Conservation (phyloP, 2,888 invertebrate species). For the Willowsia nigromaculata region DNA sequence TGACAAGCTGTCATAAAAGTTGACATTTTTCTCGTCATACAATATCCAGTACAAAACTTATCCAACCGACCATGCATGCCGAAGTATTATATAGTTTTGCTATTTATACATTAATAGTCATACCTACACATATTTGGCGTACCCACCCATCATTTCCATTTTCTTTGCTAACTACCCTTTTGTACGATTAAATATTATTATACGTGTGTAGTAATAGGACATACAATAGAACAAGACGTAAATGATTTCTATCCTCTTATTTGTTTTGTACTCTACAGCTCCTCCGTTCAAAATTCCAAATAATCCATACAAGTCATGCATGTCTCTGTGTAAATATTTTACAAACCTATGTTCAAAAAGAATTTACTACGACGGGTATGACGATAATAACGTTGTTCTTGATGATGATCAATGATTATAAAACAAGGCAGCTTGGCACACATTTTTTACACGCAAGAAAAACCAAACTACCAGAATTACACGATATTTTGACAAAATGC, state of each 20-base stretch:
- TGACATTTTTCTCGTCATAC: slow-evolving; percentile 68
- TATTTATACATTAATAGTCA: not conserved
- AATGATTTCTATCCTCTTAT: slow-evolving; percentile 7
- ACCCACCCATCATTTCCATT: slow-evolving; percentile 14
- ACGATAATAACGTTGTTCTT: not conserved
- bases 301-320: not conserved
- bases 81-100: not conserved
- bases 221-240: slow-evolving; percentile 1
- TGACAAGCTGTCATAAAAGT: slow-evolving; percentile 70
- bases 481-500: slow-evolving; percentile 36
- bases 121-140: not conserved
- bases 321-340: not conserved
- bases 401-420: slow-evolving; percentile 8
- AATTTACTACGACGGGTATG: not conserved
- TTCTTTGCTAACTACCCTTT: not conserved
- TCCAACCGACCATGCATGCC: slow-evolving; percentile 14
- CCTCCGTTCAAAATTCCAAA: too few relatives aligned
- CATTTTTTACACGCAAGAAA: not conserved
- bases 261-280: not conserved
- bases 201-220: not conserved
- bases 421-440: slow-evolving; percentile 20
- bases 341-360: not conserved
- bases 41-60: slow-evolving; percentile 5
- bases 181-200: not conserved
- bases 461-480: not conserved